Percentiles rank a stretch among this genome's conserved stretches.
Conservation (phyloP, 2,797 vertebrate genomes). For the Rallus crepitans region DNA sequence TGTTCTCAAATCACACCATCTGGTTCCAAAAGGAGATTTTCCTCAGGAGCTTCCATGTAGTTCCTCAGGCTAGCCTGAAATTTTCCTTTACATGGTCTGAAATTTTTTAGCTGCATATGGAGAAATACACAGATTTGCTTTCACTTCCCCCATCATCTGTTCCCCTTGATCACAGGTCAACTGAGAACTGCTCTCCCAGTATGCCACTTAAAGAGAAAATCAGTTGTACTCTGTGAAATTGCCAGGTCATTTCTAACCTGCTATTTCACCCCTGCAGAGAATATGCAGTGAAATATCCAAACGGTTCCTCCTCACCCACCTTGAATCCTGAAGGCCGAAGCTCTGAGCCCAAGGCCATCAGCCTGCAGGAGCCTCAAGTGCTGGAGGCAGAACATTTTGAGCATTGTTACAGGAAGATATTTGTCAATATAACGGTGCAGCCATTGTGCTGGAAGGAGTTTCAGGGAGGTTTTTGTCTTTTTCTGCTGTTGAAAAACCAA, state of each 20-base stretch:
- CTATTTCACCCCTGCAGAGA: not conserved
- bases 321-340: not conserved
- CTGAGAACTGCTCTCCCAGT: not conserved
- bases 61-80: not conserved
- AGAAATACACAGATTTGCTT: not conserved
- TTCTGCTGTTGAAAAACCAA: not conserved
- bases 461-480: not conserved
- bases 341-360: not conserved
- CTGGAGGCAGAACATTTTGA: not conserved
- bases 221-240: not conserved
- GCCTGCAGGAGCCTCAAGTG: not conserved
- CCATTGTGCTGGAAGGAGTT: not conserved
- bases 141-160: not conserved
- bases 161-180: not conserved
- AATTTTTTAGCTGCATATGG: not conserved
- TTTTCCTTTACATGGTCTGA: not conserved
- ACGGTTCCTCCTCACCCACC: not conserved
- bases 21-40: not conserved
- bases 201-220: not conserved
- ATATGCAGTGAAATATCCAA: not conserved
- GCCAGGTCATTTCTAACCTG: not conserved
- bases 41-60: not conserved
- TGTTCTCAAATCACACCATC: not conserved
- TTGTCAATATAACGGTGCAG: not conserved
- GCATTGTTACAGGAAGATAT: not conserved